Percentiles rank a stretch among this genome's conserved stretches.
Conservation (phyloP, 64 coral and sea anemone species). For the Montipora sp. region DNA sequence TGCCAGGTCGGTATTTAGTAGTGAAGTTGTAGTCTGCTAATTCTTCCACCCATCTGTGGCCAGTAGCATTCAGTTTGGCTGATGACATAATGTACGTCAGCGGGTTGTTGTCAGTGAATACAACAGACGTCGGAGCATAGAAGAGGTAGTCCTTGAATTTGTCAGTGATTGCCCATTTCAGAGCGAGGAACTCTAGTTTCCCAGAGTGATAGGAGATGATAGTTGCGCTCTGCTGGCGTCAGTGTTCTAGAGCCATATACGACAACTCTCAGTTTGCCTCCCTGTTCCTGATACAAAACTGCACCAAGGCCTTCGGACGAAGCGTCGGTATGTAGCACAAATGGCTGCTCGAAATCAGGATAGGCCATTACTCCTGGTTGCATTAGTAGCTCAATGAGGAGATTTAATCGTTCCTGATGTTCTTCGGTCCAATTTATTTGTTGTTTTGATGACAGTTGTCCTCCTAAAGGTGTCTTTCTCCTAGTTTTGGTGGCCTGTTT, state of each 20-base stretch:
- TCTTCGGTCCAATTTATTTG: not conserved
- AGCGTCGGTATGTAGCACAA: slow-evolving; percentile 1
- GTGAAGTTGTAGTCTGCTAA: slow-evolving; percentile 6
- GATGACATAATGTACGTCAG: slow-evolving; percentile 11
- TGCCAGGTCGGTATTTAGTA: not conserved
- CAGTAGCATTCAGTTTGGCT: not conserved
- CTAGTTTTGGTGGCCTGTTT: not conserved
- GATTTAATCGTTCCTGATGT: not conserved
- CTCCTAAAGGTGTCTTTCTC: not conserved
- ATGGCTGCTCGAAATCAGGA: not conserved
- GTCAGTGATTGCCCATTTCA: slow-evolving; percentile 19
- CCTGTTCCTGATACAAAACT: not conserved
- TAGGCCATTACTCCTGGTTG: slow-evolving; percentile 9
- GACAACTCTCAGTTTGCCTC: slow-evolving; percentile 20
- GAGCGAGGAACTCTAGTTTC: not conserved
- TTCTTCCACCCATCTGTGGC: not conserved
- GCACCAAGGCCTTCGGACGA: not conserved
- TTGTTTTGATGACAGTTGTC: not conserved
- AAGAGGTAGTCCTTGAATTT: slow-evolving; percentile 1
- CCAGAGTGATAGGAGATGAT: not conserved
- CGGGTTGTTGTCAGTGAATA: slow-evolving; percentile 1
- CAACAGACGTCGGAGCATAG: not conserved
- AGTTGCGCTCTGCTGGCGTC: not conserved
- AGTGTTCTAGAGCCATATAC: slow-evolving; percentile 2
- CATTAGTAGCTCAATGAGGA: not conserved